These are phyloP conservation scores for Stylophora pistillata DNA, from an alignment of 64 coral and sea anemone species.

Conservation along the genomic window DNA sequence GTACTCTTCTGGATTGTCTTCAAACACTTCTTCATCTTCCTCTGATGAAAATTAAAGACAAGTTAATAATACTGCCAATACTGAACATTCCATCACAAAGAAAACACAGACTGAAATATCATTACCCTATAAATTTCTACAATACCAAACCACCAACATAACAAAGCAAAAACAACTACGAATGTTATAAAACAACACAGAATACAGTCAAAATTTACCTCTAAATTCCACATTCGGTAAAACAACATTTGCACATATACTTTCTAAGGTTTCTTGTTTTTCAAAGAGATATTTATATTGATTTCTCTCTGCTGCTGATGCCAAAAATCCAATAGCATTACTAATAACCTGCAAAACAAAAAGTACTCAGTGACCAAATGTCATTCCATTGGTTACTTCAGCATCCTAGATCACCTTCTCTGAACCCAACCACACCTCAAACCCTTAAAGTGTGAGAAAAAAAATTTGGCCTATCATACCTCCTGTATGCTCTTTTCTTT, in stretches of 20 bases:
- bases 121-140: too few species aligned
- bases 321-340: conserved; percentile 95
- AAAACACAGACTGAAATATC: too few species aligned
- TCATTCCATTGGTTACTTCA: not conserved
- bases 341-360: conserved; percentile 81
- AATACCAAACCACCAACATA: too few species aligned
- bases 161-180: not conserved
- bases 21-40: conserved; percentile 99
- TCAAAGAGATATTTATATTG: conserved; percentile 98
- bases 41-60: conserved; percentile 49
- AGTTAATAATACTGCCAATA: not conserved
- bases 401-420: too few species aligned
- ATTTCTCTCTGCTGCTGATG: conserved; percentile 87
- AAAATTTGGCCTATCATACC: too few species aligned
- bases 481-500: too few species aligned
- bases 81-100: too few species aligned
- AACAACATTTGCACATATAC: conserved; percentile 98
- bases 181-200: not conserved
- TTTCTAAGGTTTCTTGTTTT: conserved; percentile 84
- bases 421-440: too few species aligned
- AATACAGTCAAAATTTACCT: conserved; percentile 50
- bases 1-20: conserved; percentile 99
- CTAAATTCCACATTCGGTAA: conserved; percentile 98
- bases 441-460: too few species aligned
- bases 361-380: not conserved